Evolutionary conservation across 2,888 invertebrate genomes (phyloP).

Genomic region (Mycalesis mineus): DNA sequence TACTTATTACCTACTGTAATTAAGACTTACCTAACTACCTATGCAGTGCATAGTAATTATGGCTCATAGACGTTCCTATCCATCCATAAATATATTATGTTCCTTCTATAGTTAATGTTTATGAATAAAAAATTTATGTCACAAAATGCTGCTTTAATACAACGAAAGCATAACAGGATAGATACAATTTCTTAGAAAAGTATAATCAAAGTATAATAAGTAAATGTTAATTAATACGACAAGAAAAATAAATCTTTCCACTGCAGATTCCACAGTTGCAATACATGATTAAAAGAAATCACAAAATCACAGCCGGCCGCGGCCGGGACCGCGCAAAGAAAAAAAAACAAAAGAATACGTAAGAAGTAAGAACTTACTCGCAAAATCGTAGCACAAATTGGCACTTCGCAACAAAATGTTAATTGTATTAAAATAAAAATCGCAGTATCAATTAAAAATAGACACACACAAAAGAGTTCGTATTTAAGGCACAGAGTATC

Average conservation of each 20-base stretch:
- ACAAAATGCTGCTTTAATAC: too few relatives aligned
- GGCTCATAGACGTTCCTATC: too few relatives aligned
- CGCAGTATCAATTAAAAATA: slow-evolving; percentile 8
- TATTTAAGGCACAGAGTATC: slow-evolving; percentile 47
- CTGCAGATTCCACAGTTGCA: slow-evolving; percentile 28
- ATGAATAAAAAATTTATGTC: too few relatives aligned
- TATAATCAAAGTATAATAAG: background rate
- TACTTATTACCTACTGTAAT: too few relatives aligned
- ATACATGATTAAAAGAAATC: slow-evolving; percentile 36
- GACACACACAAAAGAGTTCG: slow-evolving; percentile 35
- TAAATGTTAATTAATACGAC: slow-evolving; percentile 13
- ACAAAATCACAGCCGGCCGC: slow-evolving; percentile 50
- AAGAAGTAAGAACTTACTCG: slow-evolving; percentile 56
- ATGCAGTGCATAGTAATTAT: too few relatives aligned
- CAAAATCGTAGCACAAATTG: slow-evolving; percentile 59
- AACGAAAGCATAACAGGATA: too few relatives aligned
- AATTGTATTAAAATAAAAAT: background rate
- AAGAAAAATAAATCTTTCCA: slow-evolving; percentile 21
- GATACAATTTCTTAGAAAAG: background rate
- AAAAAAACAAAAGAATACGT: slow-evolving; percentile 38
- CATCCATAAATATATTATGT: too few relatives aligned
- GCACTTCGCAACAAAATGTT: slow-evolving; percentile 33
- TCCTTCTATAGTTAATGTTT: too few relatives aligned
- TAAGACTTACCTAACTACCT: too few relatives aligned
- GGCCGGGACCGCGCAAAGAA: slow-evolving; percentile 45